Percentiles rank a stretch among this genome's conserved stretches.
phyloP scores from a whole-genome alignment of 1,140 invertebrate species.

The Drosophila saltans region DNA sequence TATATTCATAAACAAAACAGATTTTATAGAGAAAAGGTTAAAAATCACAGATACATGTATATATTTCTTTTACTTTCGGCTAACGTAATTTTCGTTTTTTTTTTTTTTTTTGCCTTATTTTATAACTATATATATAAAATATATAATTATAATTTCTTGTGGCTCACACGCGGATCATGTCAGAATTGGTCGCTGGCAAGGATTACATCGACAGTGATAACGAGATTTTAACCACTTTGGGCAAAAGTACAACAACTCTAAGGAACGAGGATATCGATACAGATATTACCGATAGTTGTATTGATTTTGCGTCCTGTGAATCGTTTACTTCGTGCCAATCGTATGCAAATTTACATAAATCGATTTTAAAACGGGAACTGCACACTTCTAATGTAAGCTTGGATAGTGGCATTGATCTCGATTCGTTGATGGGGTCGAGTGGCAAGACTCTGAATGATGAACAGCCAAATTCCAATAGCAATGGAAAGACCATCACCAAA shows the following conservation, averaged over 20 bases:
- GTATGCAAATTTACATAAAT: slow-evolving; percentile 23
- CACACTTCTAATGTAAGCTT: slow-evolving; percentile 36
- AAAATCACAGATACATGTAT: neutral
- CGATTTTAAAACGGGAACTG: slow-evolving; percentile 23
- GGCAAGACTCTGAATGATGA: neutral
- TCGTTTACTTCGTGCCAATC: slow-evolving; percentile 54
- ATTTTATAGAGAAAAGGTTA: slow-evolving; percentile 3
- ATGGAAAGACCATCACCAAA: neutral
- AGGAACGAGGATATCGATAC: neutral
- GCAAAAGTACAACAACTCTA: slow-evolving; percentile 17
- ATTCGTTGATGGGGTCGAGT: neutral
- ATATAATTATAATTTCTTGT: slow-evolving; percentile 4
- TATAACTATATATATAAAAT: neutral
- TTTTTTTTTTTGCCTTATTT: neutral
- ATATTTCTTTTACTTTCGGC: neutral
- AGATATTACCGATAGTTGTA: neutral
- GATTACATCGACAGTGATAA: slow-evolving; percentile 18
- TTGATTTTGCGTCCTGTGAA: neutral
- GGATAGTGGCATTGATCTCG: slow-evolving; percentile 13
- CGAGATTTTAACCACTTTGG: slow-evolving; percentile 4
- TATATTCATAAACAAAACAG: neutral
- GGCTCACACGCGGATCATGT: slow-evolving; percentile 32
- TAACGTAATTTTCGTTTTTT: neutral
- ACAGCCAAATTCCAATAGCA: too few species aligned
- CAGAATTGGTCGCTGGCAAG: slow-evolving; percentile 16